Evolutionary conservation across 2,888 invertebrate genomes (phyloP).

Genomic region (Microchrysa polita): DNA sequence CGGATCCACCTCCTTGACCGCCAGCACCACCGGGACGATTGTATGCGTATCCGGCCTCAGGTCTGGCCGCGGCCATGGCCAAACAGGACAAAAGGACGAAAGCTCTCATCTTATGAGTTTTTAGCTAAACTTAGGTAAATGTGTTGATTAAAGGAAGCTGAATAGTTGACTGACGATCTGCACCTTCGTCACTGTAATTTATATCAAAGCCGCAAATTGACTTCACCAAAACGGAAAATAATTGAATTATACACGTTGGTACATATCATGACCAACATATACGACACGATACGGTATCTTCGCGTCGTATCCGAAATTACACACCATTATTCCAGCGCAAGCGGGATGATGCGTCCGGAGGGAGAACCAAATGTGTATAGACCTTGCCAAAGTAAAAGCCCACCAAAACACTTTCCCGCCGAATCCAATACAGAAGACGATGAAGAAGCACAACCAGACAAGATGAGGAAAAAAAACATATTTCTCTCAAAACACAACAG

Average conservation of each 20-base stretch:
- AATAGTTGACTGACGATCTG: constrained; percentile 65
- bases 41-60: constrained; percentile 64
- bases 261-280: background rate
- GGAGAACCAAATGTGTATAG: background rate
- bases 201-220: constrained; percentile 58
- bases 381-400: constrained; percentile 40
- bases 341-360: constrained; percentile 20
- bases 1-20: constrained; percentile 55
- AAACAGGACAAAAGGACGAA: constrained; percentile 64
- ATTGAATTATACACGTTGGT: constrained; percentile 46
- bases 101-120: constrained; percentile 59
- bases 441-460: constrained; percentile 13
- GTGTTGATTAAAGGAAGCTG: constrained; percentile 62
- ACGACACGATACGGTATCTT: constrained; percentile 19
- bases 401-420: constrained; percentile 32
- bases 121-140: constrained; percentile 53
- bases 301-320: constrained; percentile 24
- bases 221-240: constrained; percentile 37
- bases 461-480: background rate
- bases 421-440: constrained; percentile 28
- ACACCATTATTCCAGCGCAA: no score
- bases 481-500: no score
- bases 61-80: constrained; percentile 63
- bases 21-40: constrained; percentile 65
- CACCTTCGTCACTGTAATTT: constrained; percentile 63